Conservation (phyloP, 2,113 vertebrate genomes). For the Stegastes partitus region DNA sequence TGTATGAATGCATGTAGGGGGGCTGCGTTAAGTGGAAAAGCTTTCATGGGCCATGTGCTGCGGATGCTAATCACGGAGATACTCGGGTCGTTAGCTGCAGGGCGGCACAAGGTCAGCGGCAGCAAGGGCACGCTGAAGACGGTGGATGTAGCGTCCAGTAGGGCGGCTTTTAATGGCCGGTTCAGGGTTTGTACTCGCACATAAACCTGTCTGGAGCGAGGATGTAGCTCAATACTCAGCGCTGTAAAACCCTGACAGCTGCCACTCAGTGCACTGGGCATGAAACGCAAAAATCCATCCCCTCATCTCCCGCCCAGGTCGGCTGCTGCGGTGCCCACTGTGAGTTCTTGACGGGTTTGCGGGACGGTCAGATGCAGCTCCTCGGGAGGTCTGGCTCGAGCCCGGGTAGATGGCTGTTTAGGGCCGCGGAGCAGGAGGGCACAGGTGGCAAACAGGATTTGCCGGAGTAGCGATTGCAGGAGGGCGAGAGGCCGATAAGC, state of each 20-base stretch:
- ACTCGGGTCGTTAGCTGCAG: slow-evolving; percentile 17
- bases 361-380: slow-evolving; percentile 56
- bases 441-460: slow-evolving; percentile 65
- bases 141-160: neutral
- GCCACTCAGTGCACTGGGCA: slow-evolving; percentile 35
- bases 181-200: neutral
- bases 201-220: neutral
- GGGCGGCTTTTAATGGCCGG: neutral
- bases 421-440: slow-evolving; percentile 34
- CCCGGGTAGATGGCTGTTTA: slow-evolving; percentile 12
- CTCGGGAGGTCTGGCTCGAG: slow-evolving; percentile 47
- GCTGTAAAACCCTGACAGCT: slow-evolving; percentile 51
- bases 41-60: slow-evolving; percentile 46
- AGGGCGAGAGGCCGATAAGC: slow-evolving; percentile 12
- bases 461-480: slow-evolving; percentile 1
- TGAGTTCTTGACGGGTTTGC: slow-evolving; percentile 55
- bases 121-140: slow-evolving; percentile 3
- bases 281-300: slow-evolving; percentile 48
- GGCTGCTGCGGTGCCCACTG: slow-evolving; percentile 33
- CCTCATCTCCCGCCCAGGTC: slow-evolving; percentile 46
- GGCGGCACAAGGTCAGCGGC: slow-evolving; percentile 47
- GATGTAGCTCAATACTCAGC: neutral
- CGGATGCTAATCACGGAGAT: slow-evolving; percentile 35
- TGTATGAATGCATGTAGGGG: slow-evolving; percentile 23
- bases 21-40: slow-evolving; percentile 21